Evolutionary conservation across 2,888 invertebrate genomes (phyloP), one percentile per base, ranked within the genome.

Genomic region (Liodrosophila aerea): DNA sequence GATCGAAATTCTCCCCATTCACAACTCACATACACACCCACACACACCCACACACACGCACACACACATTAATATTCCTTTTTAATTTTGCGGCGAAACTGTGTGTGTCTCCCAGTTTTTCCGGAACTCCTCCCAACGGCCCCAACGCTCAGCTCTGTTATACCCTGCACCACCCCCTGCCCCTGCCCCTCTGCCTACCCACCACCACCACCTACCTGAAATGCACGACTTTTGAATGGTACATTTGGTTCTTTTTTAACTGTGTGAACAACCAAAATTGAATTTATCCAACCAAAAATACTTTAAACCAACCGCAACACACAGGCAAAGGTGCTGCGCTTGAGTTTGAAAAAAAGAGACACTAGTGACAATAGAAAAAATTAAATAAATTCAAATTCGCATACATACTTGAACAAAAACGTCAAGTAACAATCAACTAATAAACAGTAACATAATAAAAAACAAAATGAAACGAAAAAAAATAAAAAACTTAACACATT

Each of bases 261-360:
- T 22, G 29, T 16, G 15, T 5, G 22, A 22, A 3, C 34, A 53
- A 16, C 11, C 15, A 47, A 50, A 65, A 45, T 39, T 22, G 52
- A 64, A 64, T 49, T 41, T 54, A 51, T 52, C 5, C 68, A 66
- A 65, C 34, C 54, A 64, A 39, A 30, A 37, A 41, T 57, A 52
- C 47, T 18, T 64, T 72, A 13, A 58, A 65, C 39, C 66, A 70
- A 71, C 57, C 76, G 67, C 83, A 73, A 67, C 74, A 68, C 67
- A 66, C 45, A 77, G 82, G 82, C 77, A 64, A 67, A 64, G 83
- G 81, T 81, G 81, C 85, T 86, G 81, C 85, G 82, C 56, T 86
- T 86, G 86, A 86, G 86, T 68, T 81, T 85, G 86, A 81, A 82
- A 82, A 86, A 90, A 88, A 89, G 90, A 90, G 90, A 90, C 90